These are phyloP conservation scores for Hyla sarda DNA, from an alignment of 2,113 vertebrate species.

Conservation along the genomic window DNA sequence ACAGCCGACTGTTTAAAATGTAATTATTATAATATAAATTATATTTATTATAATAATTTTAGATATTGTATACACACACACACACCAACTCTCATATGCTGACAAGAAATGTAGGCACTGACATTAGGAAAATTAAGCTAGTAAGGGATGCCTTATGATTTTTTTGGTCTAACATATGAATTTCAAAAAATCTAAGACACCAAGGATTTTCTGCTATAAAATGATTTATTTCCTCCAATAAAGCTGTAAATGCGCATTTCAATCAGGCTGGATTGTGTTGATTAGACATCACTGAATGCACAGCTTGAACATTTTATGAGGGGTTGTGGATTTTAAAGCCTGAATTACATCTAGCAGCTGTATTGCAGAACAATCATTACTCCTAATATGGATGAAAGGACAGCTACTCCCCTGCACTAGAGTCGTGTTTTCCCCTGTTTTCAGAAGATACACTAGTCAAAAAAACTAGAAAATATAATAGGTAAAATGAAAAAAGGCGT, in stretches of 20 bases:
- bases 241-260: conserved; percentile 53
- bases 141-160: too few species aligned
- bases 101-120: too few species aligned
- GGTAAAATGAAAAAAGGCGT: too few species aligned
- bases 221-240: conserved; percentile 44
- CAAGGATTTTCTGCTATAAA: conserved; percentile 19
- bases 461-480: too few species aligned
- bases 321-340: conserved; percentile 56
- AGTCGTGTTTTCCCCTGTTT: conserved; percentile 60
- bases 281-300: conserved; percentile 53
- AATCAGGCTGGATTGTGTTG: conserved; percentile 28
- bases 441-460: too few species aligned
- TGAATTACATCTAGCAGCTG: conserved; percentile 19
- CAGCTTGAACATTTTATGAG: conserved; percentile 60
- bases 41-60: too few species aligned
- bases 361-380: conserved; percentile 63
- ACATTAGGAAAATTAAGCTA: neutral
- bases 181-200: neutral
- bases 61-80: too few species aligned
- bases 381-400: conserved; percentile 61
- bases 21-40: too few species aligned
- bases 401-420: conserved; percentile 61
- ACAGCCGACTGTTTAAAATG: too few species aligned
- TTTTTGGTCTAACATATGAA: neutral
- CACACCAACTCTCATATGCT: too few species aligned